phyloP scores from a whole-genome alignment of 2,113 vertebrate genomes.

The Python bivittatus region DNA sequence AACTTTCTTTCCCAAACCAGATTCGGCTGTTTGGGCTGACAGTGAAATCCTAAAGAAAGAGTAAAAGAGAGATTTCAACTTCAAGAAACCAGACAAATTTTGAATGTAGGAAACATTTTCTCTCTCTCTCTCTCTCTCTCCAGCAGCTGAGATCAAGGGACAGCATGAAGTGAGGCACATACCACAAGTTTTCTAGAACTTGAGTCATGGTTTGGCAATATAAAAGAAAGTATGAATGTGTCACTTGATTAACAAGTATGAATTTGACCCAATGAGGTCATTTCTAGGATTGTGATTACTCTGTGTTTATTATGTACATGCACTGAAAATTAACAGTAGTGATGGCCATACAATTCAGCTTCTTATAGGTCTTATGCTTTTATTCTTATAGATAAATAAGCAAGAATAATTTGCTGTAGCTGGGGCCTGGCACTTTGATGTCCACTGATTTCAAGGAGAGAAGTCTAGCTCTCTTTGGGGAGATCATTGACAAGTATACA shows the following conservation, averaged over 20 bases:
- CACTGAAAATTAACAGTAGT: background rate
- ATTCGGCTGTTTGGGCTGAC: constrained; percentile 26
- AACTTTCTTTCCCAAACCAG: constrained; percentile 37
- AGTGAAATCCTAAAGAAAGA: constrained; percentile 33
- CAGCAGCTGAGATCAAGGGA: background rate
- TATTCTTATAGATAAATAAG: background rate
- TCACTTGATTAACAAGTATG: background rate
- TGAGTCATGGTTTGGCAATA: background rate
- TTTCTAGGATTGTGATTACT: background rate
- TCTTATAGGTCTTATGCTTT: background rate
- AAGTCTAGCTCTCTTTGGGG: background rate
- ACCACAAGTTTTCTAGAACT: background rate
- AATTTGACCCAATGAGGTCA: no score
- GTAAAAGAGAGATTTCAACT: background rate
- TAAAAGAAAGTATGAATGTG: background rate
- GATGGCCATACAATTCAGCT: background rate
- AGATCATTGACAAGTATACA: background rate
- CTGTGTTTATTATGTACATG: background rate
- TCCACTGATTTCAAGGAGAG: background rate
- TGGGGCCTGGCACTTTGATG: background rate
- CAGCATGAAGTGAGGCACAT: background rate
- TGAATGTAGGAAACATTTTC: background rate
- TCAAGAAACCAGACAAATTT: background rate
- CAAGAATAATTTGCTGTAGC: background rate
- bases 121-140: no score